A percentile compares a stretch with the other conserved stretches of the same genome.
These are phyloP conservation scores for Actenoides hombroni DNA, from an alignment of 2,113 vertebrate genomes.

Conservation along the genomic window DNA sequence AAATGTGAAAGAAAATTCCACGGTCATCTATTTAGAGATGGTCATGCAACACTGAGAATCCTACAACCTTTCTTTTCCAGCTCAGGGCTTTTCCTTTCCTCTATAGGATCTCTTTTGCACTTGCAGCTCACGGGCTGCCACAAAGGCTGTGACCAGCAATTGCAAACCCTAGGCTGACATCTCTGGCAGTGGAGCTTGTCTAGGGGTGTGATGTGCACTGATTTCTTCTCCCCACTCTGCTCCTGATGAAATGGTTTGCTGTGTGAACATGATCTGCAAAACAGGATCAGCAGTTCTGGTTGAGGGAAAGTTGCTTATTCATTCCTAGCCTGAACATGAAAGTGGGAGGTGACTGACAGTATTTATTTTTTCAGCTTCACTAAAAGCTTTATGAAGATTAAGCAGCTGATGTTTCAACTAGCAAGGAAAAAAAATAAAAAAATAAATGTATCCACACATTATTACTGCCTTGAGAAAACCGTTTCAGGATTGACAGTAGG, in stretches of 20 bases:
- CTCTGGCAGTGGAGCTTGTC: not conserved
- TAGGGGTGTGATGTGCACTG: fast-evolving
- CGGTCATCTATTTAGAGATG: not conserved
- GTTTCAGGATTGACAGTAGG: not conserved
- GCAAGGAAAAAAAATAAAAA: not conserved
- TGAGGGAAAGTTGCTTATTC: not conserved
- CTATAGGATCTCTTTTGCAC: not conserved
- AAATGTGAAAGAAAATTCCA: not conserved
- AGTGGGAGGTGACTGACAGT: not conserved
- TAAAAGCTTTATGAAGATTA: not conserved
- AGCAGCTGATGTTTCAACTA: not conserved
- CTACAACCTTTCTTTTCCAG: not conserved
- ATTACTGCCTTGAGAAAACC: not conserved
- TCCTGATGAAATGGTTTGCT: not conserved
- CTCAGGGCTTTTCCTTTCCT: not conserved
- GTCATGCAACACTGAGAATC: not conserved
- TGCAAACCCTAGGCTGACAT: not conserved
- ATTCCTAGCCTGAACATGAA: not conserved
- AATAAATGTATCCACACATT: not conserved
- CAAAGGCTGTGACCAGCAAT: not conserved
- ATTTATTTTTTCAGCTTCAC: not conserved
- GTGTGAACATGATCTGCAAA: not conserved
- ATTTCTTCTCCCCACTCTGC: not conserved
- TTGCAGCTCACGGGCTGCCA: not conserved
- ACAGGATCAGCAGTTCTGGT: not conserved